phyloP scores from a whole-genome alignment of 1,140 invertebrate genomes.

The Cyclargus thomasi region DNA sequence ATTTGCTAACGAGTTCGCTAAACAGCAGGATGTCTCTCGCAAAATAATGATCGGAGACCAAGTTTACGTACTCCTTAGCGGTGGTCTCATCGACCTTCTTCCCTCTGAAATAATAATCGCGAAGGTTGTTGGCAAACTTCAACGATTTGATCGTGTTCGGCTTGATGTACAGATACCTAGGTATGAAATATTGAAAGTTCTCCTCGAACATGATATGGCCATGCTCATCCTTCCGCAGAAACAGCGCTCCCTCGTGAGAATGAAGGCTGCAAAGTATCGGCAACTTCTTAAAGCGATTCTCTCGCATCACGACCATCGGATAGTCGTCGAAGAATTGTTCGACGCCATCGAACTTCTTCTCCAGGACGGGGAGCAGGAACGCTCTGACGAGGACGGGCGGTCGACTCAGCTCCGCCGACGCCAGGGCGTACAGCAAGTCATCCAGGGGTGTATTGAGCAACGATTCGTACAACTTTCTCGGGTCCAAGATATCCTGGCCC shows the following conservation, averaged over 20 bases:
- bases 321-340: slow-evolving; percentile 57
- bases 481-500: slow-evolving; percentile 55
- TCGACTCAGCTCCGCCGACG: slow-evolving; percentile 42
- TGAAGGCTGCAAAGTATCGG: slow-evolving; percentile 77
- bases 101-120: slow-evolving; percentile 70
- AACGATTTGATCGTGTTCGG: slow-evolving; percentile 28
- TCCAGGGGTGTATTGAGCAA: slow-evolving; percentile 60
- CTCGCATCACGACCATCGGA: slow-evolving; percentile 47
- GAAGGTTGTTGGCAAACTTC: slow-evolving; percentile 48
- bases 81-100: slow-evolving; percentile 36
- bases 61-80: slow-evolving; percentile 48
- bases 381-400: slow-evolving; percentile 39
- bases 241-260: slow-evolving; percentile 75
- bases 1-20: slow-evolving; percentile 46
- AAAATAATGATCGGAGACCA: slow-evolving; percentile 68
- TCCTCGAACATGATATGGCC: slow-evolving; percentile 46
- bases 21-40: slow-evolving; percentile 60
- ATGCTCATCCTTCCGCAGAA: slow-evolving; percentile 45
- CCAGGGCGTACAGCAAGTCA: slow-evolving; percentile 55
- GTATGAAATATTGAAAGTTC: slow-evolving; percentile 59
- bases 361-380: slow-evolving; percentile 57
- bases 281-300: slow-evolving; percentile 73
- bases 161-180: slow-evolving; percentile 37
- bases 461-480: slow-evolving; percentile 53
- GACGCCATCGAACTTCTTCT: slow-evolving; percentile 55